A percentile compares a stretch with the other conserved stretches of the same genome.
Conservation (phyloP, 2,113 vertebrate species). For the Sinocyclocheilus maitianheensis region DNA sequence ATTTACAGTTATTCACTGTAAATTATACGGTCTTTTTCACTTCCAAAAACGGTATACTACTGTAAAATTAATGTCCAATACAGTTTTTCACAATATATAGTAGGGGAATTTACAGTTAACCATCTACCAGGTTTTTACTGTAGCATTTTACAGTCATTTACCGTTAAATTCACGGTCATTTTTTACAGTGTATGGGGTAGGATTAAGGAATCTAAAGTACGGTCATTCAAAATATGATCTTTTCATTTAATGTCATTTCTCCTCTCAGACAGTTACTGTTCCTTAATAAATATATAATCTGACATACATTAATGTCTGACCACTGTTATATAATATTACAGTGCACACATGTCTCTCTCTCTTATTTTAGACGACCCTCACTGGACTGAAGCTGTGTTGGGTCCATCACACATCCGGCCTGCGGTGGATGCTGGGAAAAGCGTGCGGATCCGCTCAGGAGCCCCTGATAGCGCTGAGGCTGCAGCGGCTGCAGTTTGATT, state of each 20-base stretch:
- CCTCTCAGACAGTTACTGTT: background rate
- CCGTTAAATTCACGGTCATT: too few relatives aligned
- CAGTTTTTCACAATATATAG: too few relatives aligned
- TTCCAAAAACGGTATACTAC: too few relatives aligned
- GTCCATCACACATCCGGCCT: background rate
- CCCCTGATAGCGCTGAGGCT: background rate
- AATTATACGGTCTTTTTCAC: too few relatives aligned
- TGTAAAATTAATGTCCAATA: too few relatives aligned
- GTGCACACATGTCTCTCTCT: conserved; percentile 6
- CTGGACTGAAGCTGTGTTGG: background rate
- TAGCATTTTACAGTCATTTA: too few relatives aligned
- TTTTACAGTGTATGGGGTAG: too few relatives aligned
- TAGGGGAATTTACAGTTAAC: too few relatives aligned
- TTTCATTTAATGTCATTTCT: background rate
- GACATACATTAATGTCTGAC: background rate
- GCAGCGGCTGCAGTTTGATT: conserved; percentile 75
- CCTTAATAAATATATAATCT: background rate
- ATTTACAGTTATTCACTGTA: too few relatives aligned
- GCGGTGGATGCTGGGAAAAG: background rate
- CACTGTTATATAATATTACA: background rate
- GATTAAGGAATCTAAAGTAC: too few relatives aligned
- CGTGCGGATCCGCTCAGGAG: background rate
- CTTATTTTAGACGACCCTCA: background rate
- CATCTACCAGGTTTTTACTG: too few relatives aligned
- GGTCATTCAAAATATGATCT: too few relatives aligned